A percentile compares a stretch with the other conserved stretches of the same genome.
Evolutionary conservation across 2,113 vertebrate species (phyloP).

Genomic region (Eira barbara): DNA sequence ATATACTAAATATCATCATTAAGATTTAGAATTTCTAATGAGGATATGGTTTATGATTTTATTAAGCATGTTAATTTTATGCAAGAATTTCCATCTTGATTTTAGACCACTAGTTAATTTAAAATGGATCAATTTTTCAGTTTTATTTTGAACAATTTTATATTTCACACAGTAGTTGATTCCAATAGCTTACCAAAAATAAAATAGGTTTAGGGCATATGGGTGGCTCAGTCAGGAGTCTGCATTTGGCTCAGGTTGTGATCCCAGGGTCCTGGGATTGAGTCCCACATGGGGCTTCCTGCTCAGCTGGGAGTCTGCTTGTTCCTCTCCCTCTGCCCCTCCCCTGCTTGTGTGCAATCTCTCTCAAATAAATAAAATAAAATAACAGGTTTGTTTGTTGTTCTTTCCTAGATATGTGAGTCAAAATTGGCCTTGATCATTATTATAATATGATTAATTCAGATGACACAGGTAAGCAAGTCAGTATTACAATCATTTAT

Average conservation of each 20-base stretch:
- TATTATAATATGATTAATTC: not conserved
- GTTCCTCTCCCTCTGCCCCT: not conserved
- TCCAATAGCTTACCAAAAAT: not conserved
- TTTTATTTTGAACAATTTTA: not conserved
- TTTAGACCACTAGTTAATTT: not conserved
- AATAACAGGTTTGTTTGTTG: not conserved
- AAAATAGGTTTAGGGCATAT: not conserved
- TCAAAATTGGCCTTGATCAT: not conserved
- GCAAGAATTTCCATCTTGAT: not conserved
- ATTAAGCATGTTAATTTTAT: not conserved
- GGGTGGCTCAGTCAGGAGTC: not conserved
- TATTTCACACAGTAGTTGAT: not conserved
- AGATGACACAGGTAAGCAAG: not conserved
- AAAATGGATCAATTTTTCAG: not conserved
- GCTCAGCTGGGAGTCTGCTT: not conserved
- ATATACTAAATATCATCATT: not conserved
- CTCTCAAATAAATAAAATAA: not conserved
- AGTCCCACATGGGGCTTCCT: not conserved
- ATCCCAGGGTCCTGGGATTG: not conserved
- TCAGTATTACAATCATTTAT: conserved; percentile 14
- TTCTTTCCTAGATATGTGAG: not conserved
- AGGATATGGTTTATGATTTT: not conserved
- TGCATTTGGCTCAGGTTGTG: not conserved
- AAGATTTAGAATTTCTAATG: not conserved
- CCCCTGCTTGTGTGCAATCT: not conserved